Evolutionary conservation across 2,113 vertebrate species (phyloP), one percentile per base, ranked within the genome.

Genomic region (Furnarius figulus): DNA sequence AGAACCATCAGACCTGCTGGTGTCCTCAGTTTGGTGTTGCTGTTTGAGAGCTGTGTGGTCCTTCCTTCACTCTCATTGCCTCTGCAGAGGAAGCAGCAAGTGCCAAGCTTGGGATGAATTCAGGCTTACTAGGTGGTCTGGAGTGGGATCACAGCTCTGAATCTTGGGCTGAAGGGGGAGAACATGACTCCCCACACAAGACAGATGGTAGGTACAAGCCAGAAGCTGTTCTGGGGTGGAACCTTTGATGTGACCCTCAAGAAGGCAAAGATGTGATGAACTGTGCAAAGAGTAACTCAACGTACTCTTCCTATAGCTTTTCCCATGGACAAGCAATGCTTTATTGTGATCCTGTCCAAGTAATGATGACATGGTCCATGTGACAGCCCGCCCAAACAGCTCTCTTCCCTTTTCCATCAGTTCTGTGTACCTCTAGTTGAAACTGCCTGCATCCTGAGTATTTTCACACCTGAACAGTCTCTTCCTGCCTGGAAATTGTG

Each of bases 61-160:
- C 35, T 67, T 2, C 0, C 35, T 49, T 59, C 73, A 39, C 68
- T 35, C 35, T 63, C 23, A 5, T 22, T 67, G 49, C 27, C 77
- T 24, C 76, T 92, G 86, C 83, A 93, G 79, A 90, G 79, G 46
- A 50, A 93, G 76, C 71, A 89, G 68, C 52, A 89, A 89, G 10
- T 67, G 83, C 55, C 1, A 2, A 86, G 23, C 37, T 47, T 55
- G 33, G 33, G 33, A 62, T 56, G 33, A 59, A 52, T 39, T 78
- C 24, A 33, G 13, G 18, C 15, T 68, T 52, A 8, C 18, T 52
- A 8, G 31, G 33, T 82, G 28, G 18, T 63, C 68, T 80, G 55
- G 35, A 78, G 18, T 3, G 35, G 27, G 2, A 56, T 67, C 35
- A 37, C 66, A 68, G 25, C 13, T 10, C 15, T 76, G 22, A 65